Base-by-base conservation (phyloP, 2,797 vertebrate genomes). In the Hypotaenidia okinawae region DNA sequence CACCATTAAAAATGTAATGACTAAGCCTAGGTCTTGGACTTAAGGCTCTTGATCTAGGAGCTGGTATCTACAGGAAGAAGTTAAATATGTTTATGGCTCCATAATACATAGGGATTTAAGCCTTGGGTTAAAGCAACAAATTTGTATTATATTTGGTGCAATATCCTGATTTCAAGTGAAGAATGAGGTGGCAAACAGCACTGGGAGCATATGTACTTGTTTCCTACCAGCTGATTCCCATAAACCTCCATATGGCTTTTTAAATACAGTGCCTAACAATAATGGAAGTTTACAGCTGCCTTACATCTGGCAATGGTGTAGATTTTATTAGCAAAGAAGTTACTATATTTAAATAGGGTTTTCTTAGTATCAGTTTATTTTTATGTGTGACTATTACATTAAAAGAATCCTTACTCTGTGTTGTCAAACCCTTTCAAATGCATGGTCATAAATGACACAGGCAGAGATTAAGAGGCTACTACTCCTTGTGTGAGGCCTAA, bases 221-320 rank as follows among this genome's bases (percentile, higher is more conserved):
- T 90, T 82, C 39, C 35, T n/a, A 64, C 59, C 80, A 94, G 90
- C 80, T 90, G 83, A 93, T 76, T 94, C 81, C 52, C 39, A 87
- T 95, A 96, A 96, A 85, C 11, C 15, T 81, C 87, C 89, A 85
- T 63, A 83, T 67, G 72, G 59, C 37, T 89, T 91, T 87, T 67
- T 39, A 87, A 92, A 91, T n/a, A 80, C 32, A 47, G n/a, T 61
- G 96, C 32, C 75, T 89, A 93, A 83, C 57, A 93, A 83, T 51
- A 92, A 78, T 1, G 35, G 52, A 89, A 90, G 59, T 83, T 94
- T 91, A 93, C 47, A 68, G 58, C 84, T 87, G 41, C 77, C 73
- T 76, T 84, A 86, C 75, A 89, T 94, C 83, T 95, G 74, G 88
- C 54, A 84, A 49, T 63, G 86, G 58, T 22, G 9, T 55, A 64